phyloP scores from a whole-genome alignment of 2,888 invertebrate species.

The Mimachlamys varia region DNA sequence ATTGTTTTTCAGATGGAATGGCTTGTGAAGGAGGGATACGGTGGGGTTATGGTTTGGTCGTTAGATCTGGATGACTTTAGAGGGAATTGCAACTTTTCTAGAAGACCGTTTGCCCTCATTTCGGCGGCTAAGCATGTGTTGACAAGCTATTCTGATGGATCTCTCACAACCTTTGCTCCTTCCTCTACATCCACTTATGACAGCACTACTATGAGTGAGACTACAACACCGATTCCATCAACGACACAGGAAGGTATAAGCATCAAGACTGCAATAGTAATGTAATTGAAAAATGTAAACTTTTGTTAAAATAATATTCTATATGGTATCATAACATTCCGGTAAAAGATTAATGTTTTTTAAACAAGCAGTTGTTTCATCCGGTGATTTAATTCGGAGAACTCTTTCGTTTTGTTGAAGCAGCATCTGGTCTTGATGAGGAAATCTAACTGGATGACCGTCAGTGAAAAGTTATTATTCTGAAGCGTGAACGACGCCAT shows the following conservation, averaged over 20 bases:
- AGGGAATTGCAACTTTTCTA: not conserved
- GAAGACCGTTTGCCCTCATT: not conserved
- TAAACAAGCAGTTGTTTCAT: no score
- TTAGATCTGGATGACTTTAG: not conserved
- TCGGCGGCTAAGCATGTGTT: not conserved
- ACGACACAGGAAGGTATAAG: not conserved
- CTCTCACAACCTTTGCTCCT: not conserved
- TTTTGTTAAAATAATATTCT: no score
- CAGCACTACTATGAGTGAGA: not conserved
- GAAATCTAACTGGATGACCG: no score
- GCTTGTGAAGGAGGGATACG: not conserved
- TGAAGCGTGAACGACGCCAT: no score
- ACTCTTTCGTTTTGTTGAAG: no score
- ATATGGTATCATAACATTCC: no score
- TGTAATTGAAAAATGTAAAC: no score
- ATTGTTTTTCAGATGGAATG: not conserved
- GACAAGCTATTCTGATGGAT: not conserved
- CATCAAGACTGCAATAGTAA: no score
- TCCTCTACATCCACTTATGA: not conserved
- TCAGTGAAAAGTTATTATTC: no score
- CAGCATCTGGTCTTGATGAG: no score
- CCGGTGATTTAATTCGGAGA: no score
- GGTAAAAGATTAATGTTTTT: no score
- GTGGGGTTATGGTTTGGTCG: not conserved
- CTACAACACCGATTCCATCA: not conserved